These are phyloP conservation scores for Axis porcinus DNA, from an alignment of 2,113 vertebrate genomes.

Conservation along the genomic window DNA sequence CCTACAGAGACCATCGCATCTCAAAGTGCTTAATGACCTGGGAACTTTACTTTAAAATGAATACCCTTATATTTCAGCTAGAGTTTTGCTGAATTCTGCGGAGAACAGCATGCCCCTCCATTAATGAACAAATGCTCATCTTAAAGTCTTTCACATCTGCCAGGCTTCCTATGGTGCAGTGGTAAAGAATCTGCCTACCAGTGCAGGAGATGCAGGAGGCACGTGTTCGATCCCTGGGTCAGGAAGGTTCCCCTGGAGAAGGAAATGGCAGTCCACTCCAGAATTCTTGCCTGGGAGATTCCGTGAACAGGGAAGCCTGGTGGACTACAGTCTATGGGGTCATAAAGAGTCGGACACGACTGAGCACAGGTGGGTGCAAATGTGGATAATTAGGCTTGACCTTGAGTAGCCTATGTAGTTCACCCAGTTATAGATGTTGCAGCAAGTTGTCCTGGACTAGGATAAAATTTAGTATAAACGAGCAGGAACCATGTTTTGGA, in stretches of 20 bases:
- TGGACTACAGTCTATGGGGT: not conserved
- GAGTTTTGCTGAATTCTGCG: constrained; percentile 36
- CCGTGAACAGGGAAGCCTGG: not conserved
- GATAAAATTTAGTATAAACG: constrained; percentile 30
- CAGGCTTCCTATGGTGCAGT: not conserved
- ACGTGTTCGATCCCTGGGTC: not conserved
- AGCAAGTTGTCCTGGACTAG: constrained; percentile 11
- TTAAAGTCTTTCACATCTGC: constrained; percentile 20
- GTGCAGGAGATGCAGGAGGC: not conserved
- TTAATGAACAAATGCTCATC: not conserved
- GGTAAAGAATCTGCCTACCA: not conserved
- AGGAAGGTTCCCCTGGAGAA: not conserved
- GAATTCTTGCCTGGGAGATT: not conserved
- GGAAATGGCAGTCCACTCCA: not conserved
- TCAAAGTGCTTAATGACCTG: constrained; percentile 9
- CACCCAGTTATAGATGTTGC: not conserved
- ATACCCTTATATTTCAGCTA: constrained; percentile 11
- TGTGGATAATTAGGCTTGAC: constrained; percentile 33
- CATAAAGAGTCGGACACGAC: not conserved
- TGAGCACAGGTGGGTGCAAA: not conserved
- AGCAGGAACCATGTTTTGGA: not conserved
- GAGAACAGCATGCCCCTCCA: constrained; percentile 36
- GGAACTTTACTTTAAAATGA: constrained; percentile 12
- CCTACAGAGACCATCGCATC: not conserved
- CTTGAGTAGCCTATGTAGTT: not conserved